Conservation (phyloP, 2,113 vertebrate species). For the Thinocorus orbignyianus region DNA sequence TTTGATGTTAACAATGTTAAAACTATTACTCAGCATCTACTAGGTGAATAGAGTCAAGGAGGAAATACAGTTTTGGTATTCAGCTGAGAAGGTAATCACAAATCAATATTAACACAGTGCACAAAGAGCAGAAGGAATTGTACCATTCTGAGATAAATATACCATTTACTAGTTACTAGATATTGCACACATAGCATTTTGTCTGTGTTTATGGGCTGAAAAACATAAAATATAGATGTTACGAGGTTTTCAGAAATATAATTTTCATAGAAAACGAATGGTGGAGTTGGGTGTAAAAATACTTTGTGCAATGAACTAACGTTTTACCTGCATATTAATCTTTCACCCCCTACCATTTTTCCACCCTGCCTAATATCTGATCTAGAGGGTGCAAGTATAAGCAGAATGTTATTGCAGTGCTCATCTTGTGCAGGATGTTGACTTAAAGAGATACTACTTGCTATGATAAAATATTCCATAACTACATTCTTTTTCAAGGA, state of each 20-base stretch:
- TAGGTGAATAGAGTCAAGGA: neutral
- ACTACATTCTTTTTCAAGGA: neutral
- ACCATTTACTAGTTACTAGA: neutral
- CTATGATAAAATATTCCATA: neutral
- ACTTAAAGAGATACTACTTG: neutral
- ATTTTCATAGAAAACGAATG: neutral
- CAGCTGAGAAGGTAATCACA: neutral
- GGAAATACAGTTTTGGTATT: neutral
- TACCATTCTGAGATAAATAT: neutral
- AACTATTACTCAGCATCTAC: neutral
- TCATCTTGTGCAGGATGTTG: neutral
- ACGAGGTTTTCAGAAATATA: neutral
- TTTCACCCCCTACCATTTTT: neutral
- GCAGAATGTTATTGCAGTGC: neutral
- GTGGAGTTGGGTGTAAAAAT: neutral
- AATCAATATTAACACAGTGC: neutral
- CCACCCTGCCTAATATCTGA: neutral
- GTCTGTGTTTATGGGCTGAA: accelerated
- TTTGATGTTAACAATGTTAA: neutral
- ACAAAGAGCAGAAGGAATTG: neutral
- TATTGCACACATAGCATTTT: neutral
- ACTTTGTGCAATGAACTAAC: neutral
- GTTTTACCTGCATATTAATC: neutral
- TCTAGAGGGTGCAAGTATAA: neutral
- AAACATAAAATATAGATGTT: neutral